Base-by-base conservation (phyloP, 2,797 vertebrate species). In the Coregonus ussuriensis region DNA sequence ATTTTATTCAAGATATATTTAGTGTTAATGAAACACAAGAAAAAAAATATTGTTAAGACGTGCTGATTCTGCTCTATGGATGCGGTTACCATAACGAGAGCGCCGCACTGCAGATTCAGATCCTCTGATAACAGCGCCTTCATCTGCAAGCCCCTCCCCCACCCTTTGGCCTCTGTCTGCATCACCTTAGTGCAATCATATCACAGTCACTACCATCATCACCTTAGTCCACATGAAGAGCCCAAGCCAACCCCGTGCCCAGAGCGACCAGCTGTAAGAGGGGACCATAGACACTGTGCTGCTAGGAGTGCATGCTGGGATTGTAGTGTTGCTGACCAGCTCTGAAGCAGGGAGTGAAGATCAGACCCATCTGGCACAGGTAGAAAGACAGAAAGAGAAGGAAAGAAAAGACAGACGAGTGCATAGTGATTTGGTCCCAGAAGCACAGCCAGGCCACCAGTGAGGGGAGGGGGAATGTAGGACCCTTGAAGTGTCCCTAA, bases 361-460 rank as follows among this genome's bases (percentile, higher is more conserved):
- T 74, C 74, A 54, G 56, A 52, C 79, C 79, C 78, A 71, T 74
- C 66, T 67, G 72, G 66, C 52, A 78, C 65, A 67, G 59, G 81
- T 37, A 3, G 15, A 41, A 51, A 41, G 78, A 83, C 74, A 89
- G 85, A 82, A 84, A 88, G 79, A 81, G 76, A 66, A 81, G 73
- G 72, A 14, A 77, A 35, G 21, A 51, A 59, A 35, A 84, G 75
- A 65, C 59, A 75, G 81, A 93, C 53, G 15, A 85, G 92, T 89
- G 86, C 91, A 91, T 87, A 91, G 90, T 91, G 90, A 90, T 82
- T 83, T 86, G 89, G 84, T 91, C 89, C 88, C 89, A 86, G 81
- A 86, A 79, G 83, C 76, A 74, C 59, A 63, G 41, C 41, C 75
- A 77, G 75, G 76, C 84, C 78, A 78, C 82, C 77, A 0, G 78